These are phyloP conservation scores for Enteromius anoplus DNA, from an alignment of 2,797 vertebrate species.

Conservation along the genomic window DNA sequence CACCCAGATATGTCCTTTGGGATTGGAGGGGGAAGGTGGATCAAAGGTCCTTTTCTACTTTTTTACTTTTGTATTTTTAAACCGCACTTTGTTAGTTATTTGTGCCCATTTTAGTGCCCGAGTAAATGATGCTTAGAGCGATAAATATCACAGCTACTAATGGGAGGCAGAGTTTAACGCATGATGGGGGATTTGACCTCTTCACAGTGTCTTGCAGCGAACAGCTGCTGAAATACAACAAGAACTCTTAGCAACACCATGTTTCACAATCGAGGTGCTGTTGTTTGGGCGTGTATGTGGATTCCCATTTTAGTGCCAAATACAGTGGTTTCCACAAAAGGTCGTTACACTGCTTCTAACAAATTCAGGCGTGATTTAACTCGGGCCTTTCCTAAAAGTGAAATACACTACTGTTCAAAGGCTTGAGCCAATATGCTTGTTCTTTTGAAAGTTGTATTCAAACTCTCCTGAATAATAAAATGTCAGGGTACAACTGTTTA, in stretches of 20 bases:
- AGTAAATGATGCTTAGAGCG: background rate
- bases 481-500: background rate
- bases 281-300: background rate
- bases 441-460: background rate
- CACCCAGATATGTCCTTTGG: slow-evolving; percentile 59
- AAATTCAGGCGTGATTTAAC: background rate
- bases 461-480: background rate
- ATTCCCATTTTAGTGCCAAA: background rate
- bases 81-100: background rate
- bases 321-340: background rate
- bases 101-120: background rate
- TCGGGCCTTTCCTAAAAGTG: background rate
- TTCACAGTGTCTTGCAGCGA: background rate
- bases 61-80: background rate
- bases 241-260: background rate
- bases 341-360: background rate
- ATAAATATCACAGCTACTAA: background rate
- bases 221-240: background rate
- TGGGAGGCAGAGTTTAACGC: background rate
- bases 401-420: background rate
- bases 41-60: background rate
- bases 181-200: background rate
- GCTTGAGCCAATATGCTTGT: background rate
- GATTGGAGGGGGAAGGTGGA: slow-evolving; percentile 24
- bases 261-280: background rate